Conservation (phyloP, 2,888 invertebrate genomes). For the Doris montereyensis region DNA sequence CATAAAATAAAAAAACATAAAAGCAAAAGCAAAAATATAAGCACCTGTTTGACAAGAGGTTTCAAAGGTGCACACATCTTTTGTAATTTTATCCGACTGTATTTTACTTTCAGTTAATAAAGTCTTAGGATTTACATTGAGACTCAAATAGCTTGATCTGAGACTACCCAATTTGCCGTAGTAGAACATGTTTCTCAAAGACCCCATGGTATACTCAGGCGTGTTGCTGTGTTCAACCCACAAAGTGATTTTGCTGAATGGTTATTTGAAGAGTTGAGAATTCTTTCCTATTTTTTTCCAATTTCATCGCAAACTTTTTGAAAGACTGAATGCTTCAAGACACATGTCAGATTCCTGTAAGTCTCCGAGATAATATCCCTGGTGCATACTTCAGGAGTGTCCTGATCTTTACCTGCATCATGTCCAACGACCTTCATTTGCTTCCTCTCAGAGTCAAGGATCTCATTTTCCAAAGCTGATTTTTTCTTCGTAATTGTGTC, state of each 20-base stretch:
- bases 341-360: conserved; percentile 62
- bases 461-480: conserved; percentile 46
- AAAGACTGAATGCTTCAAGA: conserved; percentile 57
- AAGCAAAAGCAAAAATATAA: too few species aligned
- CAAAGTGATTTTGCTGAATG: conserved; percentile 10
- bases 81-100: too few species aligned
- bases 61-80: too few species aligned
- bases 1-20: too few species aligned
- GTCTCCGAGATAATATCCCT: conserved; percentile 56
- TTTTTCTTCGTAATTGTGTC: conserved; percentile 48
- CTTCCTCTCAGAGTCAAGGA: conserved; percentile 49
- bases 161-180: too few species aligned
- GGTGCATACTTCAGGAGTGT: conserved; percentile 46
- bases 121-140: too few species aligned
- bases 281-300: conserved; percentile 29
- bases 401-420: conserved; percentile 23
- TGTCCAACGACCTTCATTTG: conserved; percentile 41
- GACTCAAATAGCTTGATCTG: too few species aligned
- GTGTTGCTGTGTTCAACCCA: too few species aligned
- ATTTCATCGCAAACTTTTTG: conserved; percentile 30
- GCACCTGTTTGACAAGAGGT: too few species aligned
- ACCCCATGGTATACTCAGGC: too few species aligned
- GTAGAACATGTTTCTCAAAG: too few species aligned
- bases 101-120: too few species aligned
- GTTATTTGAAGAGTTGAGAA: conserved; percentile 13